These are phyloP conservation scores for Mesitornis unicolor DNA, from an alignment of 2,113 vertebrate genomes.

Conservation along the genomic window DNA sequence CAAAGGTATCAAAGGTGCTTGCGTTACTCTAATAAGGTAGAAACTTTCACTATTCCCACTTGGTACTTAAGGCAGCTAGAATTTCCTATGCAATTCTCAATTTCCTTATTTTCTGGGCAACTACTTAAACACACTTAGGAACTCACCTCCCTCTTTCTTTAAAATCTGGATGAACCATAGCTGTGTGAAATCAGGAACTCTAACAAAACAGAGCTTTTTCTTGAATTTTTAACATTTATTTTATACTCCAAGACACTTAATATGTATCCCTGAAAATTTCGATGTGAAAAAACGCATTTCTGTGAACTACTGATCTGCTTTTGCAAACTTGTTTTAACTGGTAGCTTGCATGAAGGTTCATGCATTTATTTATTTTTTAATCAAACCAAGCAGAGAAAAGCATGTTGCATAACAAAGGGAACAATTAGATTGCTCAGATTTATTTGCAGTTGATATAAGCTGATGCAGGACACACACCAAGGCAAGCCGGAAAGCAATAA, in stretches of 20 bases:
- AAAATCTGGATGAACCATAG: neutral
- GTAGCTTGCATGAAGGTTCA: neutral
- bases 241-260: neutral
- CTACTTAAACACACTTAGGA: neutral
- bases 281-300: neutral
- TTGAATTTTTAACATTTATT: neutral
- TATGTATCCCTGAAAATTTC: neutral
- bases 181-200: neutral
- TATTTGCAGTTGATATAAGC: neutral
- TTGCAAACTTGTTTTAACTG: constrained; percentile 3
- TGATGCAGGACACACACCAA: constrained; percentile 39
- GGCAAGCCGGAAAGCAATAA: constrained; percentile 36
- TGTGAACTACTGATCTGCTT: neutral
- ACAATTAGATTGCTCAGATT: constrained; percentile 33
- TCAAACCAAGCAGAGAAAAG: neutral
- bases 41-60: neutral
- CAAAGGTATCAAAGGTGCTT: neutral
- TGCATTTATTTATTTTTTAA: constrained; percentile 10
- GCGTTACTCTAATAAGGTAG: neutral
- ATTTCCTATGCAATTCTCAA: neutral
- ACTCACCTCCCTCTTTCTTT: neutral
- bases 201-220: neutral
- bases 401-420: constrained; percentile 35
- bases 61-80: neutral
- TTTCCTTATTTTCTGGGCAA: neutral